Evolutionary conservation across 2,113 vertebrate species (phyloP), one percentile per base, ranked within the genome.

Genomic region (Bagarius yarrelli): DNA sequence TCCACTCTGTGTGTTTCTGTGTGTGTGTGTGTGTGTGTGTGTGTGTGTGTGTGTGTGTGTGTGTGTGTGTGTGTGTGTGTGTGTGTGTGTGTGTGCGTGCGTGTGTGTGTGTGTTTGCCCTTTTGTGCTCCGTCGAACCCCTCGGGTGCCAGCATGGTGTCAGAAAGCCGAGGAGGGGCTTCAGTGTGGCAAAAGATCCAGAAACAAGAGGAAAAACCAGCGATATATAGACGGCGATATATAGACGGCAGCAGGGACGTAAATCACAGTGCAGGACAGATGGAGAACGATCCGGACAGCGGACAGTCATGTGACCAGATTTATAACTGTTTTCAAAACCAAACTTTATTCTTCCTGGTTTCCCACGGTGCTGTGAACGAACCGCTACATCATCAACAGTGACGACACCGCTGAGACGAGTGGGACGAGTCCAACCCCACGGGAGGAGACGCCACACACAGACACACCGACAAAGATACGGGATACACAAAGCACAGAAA

Each of bases 101-200:
- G 57, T 59, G 57, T 59, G 57, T 59, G 57, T 66, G 30, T 66
- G 63, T 66, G 30, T 66, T 36, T 77, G 59, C 75, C 44, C 75
- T 32, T 71, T 77, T 77, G 75, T 77, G 75, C 59, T 61, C 56
- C 8, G 1, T 47, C 56, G 75, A 64, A 44, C 75, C 75, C 75
- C 36, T 52, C 19, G 75, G 59, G 13, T 79, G 77, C 77, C 32
- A 69, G 64, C 64, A 57, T 69, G 77, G 77, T 69, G 78, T 69
- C 77, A 79, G 61, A 79, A 57, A 70, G 18, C 66, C 15, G 27
- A 70, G 78, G 66, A 47, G 34, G 78, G 78, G 78, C 77, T 79
- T 56, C 23, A 34, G 23, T 25, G 36, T 77, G 75, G 57, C 75
- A 52, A 27, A 61, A 55, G 50, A 40, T 69, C 77, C 63, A 40